Conservation (phyloP, 2,113 vertebrate species). For the Melierax canorus region DNA sequence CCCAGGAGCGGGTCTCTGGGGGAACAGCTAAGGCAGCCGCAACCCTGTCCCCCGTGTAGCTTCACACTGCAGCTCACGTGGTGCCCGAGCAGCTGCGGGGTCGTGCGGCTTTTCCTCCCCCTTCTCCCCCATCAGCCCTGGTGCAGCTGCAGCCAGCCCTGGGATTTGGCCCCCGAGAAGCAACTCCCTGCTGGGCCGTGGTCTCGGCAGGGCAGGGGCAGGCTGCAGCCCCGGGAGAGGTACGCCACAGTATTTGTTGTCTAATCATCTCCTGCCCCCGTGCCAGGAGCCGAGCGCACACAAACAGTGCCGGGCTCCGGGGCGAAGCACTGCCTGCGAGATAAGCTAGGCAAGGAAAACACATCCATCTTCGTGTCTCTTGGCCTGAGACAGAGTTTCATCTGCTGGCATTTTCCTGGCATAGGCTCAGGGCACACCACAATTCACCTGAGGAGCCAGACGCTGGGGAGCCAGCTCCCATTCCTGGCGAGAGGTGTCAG, state of each 20-base stretch:
- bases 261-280: neutral
- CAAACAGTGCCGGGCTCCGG: neutral
- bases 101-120: rapidly evolving
- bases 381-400: slow-evolving; percentile 7
- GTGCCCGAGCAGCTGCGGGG: rapidly evolving
- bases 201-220: neutral
- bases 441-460: slow-evolving; percentile 40
- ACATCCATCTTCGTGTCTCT: slow-evolving; percentile 23
- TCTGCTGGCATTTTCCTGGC: slow-evolving; percentile 54
- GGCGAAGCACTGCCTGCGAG: neutral
- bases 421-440: slow-evolving; percentile 12
- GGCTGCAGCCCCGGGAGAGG: neutral
- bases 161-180: neutral
- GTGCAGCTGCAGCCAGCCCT: neutral
- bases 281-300: slow-evolving; percentile 30
- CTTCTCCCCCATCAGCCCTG: neutral
- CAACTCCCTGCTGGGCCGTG: neutral
- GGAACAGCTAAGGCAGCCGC: neutral
- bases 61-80: rapidly evolving
- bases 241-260: neutral
- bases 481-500: neutral
- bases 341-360: slow-evolving; percentile 28
- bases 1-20: rapidly evolving
- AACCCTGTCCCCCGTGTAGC: rapidly evolving
- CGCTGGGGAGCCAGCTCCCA: slow-evolving; percentile 31